These are phyloP conservation scores for Platyrinchus mystaceus DNA, from an alignment of 2,797 vertebrate genomes.

Conservation along the genomic window DNA sequence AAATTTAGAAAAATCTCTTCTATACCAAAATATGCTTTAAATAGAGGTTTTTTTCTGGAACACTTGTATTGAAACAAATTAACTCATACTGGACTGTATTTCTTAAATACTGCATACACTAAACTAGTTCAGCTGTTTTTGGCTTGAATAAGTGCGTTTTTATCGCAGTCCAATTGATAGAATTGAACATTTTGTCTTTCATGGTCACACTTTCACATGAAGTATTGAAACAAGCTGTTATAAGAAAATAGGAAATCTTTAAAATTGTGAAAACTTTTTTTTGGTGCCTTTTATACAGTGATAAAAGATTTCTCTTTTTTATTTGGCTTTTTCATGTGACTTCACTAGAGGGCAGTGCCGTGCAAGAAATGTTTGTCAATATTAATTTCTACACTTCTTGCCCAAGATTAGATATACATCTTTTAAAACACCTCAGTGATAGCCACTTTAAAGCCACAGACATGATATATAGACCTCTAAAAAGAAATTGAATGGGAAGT, in stretches of 20 bases:
- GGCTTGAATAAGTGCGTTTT: neutral
- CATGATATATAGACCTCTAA: neutral
- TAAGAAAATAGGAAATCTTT: neutral
- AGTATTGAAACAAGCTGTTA: neutral
- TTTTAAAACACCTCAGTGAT: neutral
- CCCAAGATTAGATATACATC: neutral
- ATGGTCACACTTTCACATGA: neutral
- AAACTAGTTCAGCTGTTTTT: neutral
- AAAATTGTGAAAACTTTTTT: neutral
- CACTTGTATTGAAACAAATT: neutral
- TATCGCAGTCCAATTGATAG: neutral
- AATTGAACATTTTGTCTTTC: neutral
- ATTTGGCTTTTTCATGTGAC: neutral
- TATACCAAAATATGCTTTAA: neutral
- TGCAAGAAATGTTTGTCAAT: slow-evolving; percentile 56
- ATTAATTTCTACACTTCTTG: neutral
- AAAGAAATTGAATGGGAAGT: neutral
- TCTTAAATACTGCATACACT: neutral
- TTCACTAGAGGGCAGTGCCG: slow-evolving; percentile 78
- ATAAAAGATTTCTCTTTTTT: neutral
- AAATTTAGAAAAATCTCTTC: neutral
- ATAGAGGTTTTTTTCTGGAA: neutral
- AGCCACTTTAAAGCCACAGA: neutral
- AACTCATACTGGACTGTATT: neutral
- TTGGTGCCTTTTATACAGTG: neutral